These are phyloP conservation scores for Stegophylla sp. DNA, from an alignment of 2,888 invertebrate genomes.

Conservation along the genomic window DNA sequence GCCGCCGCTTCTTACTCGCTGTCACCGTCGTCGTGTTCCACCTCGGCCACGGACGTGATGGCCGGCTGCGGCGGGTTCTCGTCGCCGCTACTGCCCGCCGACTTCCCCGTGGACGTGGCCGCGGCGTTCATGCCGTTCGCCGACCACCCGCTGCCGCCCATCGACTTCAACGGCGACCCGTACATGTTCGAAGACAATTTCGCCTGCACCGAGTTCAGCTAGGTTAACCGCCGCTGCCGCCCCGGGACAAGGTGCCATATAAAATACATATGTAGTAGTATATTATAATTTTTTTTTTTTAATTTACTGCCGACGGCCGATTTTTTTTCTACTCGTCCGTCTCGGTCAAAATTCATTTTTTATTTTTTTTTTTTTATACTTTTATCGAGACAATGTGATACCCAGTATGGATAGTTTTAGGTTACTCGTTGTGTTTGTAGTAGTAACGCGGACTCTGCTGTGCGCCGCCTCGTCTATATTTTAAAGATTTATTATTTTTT, in stretches of 20 bases:
- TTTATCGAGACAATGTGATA: neutral
- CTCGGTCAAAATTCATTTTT: too few species aligned
- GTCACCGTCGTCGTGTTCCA: slow-evolving; percentile 35
- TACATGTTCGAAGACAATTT: slow-evolving; percentile 57
- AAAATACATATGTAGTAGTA: neutral
- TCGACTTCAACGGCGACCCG: slow-evolving; percentile 56
- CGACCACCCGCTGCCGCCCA: slow-evolving; percentile 50
- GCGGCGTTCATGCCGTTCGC: slow-evolving; percentile 54
- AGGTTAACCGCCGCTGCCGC: neutral
- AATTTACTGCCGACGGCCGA: neutral
- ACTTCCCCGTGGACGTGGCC: slow-evolving; percentile 53
- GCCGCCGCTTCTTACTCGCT: slow-evolving; percentile 10
- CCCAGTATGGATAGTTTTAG: neutral
- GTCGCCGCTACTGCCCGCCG: slow-evolving; percentile 30
- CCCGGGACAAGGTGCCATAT: slow-evolving; percentile 29
- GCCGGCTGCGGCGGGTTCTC: neutral
- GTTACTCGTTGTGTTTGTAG: too few species aligned
- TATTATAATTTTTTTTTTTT: neutral
- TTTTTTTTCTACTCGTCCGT: neutral
- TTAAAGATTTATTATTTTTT: too few species aligned
- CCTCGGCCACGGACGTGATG: slow-evolving; percentile 21
- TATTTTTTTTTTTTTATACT: neutral
- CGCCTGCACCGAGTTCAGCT: slow-evolving; percentile 53
- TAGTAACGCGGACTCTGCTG: neutral
- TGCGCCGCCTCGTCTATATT: neutral